Base-by-base conservation (phyloP, 2,113 vertebrate species). In the Nanorana parkeri region DNA sequence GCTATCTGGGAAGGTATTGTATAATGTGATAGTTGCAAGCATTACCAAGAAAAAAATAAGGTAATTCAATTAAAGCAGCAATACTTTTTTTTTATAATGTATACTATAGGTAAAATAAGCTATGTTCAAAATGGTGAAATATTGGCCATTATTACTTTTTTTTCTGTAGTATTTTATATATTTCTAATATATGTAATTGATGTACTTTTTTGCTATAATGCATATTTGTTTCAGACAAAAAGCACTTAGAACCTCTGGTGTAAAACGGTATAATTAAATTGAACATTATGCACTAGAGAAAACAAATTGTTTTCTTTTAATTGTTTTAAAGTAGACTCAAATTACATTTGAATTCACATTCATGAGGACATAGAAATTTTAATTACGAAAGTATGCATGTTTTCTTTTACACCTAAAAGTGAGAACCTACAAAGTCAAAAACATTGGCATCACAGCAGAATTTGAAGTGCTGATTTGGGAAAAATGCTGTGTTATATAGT, bases 271-370 rank as follows among this genome's bases (percentile, higher is more conserved):
- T 80, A 63, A 71, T 80, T 81, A 64, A 81, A 81, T 41, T 8
- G 36, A 72, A 15, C 68, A 81, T 72, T 71, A 71, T 64, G 68
- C 55, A 72, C 32, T 28, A 54, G 64, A 24, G 68, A 68, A 71
- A 54, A 72, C 21, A 81, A 64, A 61, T 71, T 63, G 32, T 29
- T 71, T 51, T 52, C 41, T 78, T 78, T 54, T 72, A 80, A 81
- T 72, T 81, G 36, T 52, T 63, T 81, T 64, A 72, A 71, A 72
- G 69, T 61, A 81, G 68, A 54, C 68, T 72, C 29, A 54, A 71
- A 63, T 63, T 72, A 41, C 47, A 72, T 81, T 63, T 80, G 51
- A 51, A 64, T 81, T 19, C 64, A 64, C 56, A 28, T 23, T 55
- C 24, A 36, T 24, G 55, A 78, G 67, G 20, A 55, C n/a, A 32